A percentile compares a stretch with the other conserved stretches of the same genome.
Evolutionary conservation across 2,113 vertebrate genomes (phyloP).

Genomic region (Nannospalax galili): DNA sequence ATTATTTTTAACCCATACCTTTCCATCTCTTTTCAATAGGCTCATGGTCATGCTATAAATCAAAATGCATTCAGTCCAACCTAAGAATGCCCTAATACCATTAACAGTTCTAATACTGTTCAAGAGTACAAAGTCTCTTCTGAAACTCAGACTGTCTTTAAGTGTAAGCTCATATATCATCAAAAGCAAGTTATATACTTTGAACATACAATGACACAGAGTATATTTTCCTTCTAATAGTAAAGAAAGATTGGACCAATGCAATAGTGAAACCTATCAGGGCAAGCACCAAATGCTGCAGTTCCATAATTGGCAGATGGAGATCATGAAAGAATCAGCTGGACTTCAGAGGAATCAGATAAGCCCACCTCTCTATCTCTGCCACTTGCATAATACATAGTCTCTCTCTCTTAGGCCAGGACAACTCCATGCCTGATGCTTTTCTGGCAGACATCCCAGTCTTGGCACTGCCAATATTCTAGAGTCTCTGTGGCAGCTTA

Average conservation of each 20-base stretch:
- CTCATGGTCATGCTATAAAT: neutral
- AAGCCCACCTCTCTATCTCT: neutral
- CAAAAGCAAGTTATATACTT: neutral
- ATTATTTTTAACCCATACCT: neutral
- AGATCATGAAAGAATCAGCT: neutral
- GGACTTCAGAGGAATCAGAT: neutral
- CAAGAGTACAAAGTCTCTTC: neutral
- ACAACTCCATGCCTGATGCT: neutral
- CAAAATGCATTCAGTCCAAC: neutral
- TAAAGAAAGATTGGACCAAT: neutral
- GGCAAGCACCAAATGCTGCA: neutral
- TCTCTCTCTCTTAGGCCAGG: neutral
- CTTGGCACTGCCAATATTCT: neutral
- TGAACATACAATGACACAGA: neutral
- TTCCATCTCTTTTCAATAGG: neutral
- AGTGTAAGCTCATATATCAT: neutral
- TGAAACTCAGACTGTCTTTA: neutral
- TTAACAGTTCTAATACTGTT: neutral
- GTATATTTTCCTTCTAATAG: neutral
- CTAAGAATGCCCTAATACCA: neutral
- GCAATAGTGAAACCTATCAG: neutral
- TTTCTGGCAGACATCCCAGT: no score
- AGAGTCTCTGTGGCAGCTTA: neutral
- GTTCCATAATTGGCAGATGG: neutral
- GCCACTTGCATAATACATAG: neutral